These are phyloP conservation scores for Lytechinus variegatus DNA, from an alignment of 35 echinoderm and acorn worm species.

Conservation along the genomic window DNA sequence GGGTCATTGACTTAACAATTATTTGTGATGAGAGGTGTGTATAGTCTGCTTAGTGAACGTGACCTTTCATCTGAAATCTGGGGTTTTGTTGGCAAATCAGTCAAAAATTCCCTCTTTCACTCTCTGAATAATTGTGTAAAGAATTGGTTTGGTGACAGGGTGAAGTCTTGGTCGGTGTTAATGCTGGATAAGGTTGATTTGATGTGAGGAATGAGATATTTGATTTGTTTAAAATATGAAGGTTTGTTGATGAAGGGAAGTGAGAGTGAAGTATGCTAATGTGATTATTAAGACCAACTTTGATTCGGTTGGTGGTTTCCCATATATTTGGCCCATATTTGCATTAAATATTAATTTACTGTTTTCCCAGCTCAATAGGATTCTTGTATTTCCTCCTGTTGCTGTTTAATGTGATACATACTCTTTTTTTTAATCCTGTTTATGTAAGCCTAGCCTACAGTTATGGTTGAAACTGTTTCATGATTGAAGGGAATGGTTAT, in stretches of 20 bases:
- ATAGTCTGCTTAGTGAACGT: slow-evolving; percentile 2
- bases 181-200: slow-evolving; percentile 11
- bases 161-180: neutral
- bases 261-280: neutral
- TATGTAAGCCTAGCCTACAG: too few relatives aligned
- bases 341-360: neutral
- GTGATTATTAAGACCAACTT: neutral
- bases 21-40: slow-evolving; percentile 36
- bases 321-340: neutral
- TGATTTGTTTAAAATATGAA: neutral
- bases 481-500: neutral
- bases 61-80: neutral
- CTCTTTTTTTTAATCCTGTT: neutral
- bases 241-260: neutral
- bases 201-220: slow-evolving; percentile 12
- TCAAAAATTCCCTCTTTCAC: slow-evolving; percentile 1
- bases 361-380: neutral
- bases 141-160: neutral
- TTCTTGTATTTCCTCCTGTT: neutral
- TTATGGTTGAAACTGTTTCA: neutral
- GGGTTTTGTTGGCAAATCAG: slow-evolving; percentile 1
- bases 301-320: neutral
- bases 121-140: neutral
- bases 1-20: slow-evolving; percentile 42
- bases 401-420: neutral